phyloP scores from a whole-genome alignment of 1,140 invertebrate species.

The Papilio glaucus region DNA sequence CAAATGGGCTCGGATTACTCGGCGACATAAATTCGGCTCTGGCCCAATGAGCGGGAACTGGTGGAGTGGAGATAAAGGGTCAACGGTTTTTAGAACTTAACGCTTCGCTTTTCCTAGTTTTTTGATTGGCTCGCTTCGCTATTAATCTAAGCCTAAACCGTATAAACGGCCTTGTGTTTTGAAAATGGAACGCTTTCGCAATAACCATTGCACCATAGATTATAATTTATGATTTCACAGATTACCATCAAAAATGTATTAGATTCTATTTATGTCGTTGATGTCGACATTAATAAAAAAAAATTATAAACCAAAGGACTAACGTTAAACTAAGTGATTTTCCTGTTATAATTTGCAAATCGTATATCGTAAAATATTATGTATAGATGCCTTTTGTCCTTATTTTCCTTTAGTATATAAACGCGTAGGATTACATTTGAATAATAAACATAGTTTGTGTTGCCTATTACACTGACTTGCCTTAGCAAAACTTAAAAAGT shows the following conservation, averaged over 20 bases:
- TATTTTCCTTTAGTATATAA: no score
- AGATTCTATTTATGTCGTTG: no score
- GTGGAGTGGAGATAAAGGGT: constrained; percentile 73
- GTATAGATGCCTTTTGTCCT: not conserved
- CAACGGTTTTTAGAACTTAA: constrained; percentile 74
- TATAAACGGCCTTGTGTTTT: constrained; percentile 14
- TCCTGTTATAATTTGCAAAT: constrained; percentile 7
- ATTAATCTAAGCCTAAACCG: constrained; percentile 36
- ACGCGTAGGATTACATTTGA: no score
- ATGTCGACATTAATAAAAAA: no score
- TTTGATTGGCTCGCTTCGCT: constrained; percentile 52
- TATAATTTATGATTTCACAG: constrained; percentile 22
- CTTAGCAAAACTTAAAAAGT: no score
- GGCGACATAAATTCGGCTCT: constrained; percentile 81
- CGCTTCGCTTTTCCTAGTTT: constrained; percentile 62
- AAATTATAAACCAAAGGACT: no score
- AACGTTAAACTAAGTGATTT: constrained; percentile 31
- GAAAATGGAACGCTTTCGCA: constrained; percentile 6
- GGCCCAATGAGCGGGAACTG: constrained; percentile 73
- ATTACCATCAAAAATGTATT: not conserved
- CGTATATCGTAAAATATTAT: not conserved
- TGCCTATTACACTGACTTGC: no score
- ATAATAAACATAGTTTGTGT: no score
- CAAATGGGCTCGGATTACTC: constrained; percentile 81
- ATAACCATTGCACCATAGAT: constrained; percentile 39